A percentile compares a stretch with the other conserved stretches of the same genome.
phyloP scores from a whole-genome alignment of 2,888 invertebrate genomes.

The Gastrophysa polygoni region DNA sequence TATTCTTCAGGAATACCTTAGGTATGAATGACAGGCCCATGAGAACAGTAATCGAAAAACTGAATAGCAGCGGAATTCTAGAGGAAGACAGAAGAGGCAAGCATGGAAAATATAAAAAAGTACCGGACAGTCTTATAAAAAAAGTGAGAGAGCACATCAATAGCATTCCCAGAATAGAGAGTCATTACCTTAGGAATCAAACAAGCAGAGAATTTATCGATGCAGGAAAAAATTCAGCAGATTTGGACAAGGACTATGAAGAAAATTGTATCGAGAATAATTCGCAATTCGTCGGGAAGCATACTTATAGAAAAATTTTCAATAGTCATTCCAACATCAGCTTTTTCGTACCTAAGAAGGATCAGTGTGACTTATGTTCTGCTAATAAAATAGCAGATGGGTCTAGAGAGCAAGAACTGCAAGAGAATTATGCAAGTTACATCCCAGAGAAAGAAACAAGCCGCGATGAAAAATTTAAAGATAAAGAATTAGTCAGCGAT shows the following conservation, averaged over 20 bases:
- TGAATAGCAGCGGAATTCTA: slow-evolving; percentile 34
- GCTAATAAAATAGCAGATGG: too few relatives aligned
- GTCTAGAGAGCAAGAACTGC: too few relatives aligned
- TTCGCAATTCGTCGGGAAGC: slow-evolving; percentile 8
- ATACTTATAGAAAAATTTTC: slow-evolving; percentile 8
- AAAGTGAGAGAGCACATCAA: slow-evolving; percentile 43
- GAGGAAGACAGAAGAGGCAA: slow-evolving; percentile 40
- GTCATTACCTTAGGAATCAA: slow-evolving; percentile 39
- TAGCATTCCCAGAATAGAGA: slow-evolving; percentile 41
- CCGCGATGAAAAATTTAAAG: too few relatives aligned
- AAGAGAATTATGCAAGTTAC: too few relatives aligned
- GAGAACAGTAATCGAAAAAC: slow-evolving; percentile 25
- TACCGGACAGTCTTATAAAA: slow-evolving; percentile 39
- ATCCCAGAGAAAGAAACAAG: too few relatives aligned
- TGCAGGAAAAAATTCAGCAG: slow-evolving; percentile 11
- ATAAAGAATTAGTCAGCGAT: too few relatives aligned
- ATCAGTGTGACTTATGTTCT: slow-evolving; percentile 1
- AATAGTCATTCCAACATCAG: slow-evolving; percentile 15
- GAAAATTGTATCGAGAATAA: neutral
- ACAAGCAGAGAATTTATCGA: slow-evolving; percentile 16
- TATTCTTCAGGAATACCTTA: slow-evolving; percentile 4
- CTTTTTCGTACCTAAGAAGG: slow-evolving; percentile 4
- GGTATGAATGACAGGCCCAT: slow-evolving; percentile 8
- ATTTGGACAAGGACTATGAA: slow-evolving; percentile 10
- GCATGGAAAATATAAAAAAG: slow-evolving; percentile 38